Base-by-base conservation (phyloP, 2,888 invertebrate species). In the Thymelicus sylvestris region DNA sequence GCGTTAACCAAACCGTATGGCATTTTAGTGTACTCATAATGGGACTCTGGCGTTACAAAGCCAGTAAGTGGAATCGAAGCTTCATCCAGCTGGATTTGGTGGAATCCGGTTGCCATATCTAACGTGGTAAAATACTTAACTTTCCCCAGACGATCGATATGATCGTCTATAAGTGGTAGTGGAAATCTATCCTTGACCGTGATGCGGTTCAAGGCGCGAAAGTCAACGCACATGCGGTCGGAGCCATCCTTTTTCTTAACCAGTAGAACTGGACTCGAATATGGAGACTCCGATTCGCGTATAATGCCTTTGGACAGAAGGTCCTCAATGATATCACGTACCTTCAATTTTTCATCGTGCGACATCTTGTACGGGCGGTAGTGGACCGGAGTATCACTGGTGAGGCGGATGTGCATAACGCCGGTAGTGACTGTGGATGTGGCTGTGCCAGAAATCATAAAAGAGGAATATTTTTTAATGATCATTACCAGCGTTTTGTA, bases 1-100 rank as follows among this genome's bases (percentile, higher is more conserved):
- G 78, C 76, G 39, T 81, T 85, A 31, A 80, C 83, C 7, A 87
- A 68, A 7, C 88, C 80, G 78, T 44, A 82, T 83, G 10, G 81
- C 83, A 0, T 87, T 67, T 10, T 89, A 88, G 78, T 64, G 73
- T 86, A 83, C 75, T 86, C 82, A 74, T 78, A 85, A 57, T 84
- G 87, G 31, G 84, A 83, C 72, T 78, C 75, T 4, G 75, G 83
- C 7, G 81, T 83, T 7, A 86, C 83, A 75, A 87, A 88, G 0
- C 87, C 73, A 1, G 86, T 86, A 65, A 84, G 86, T 73, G 82
- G 82, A 65, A 76, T 66, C 24, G 66, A 73, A 24, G 73, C 63
- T 47, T 75, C 72, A 31, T 80, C 78, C 4, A 87, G 72, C 6
- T 72, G 72, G 12, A 86, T 82, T 73, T 87, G 85, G 48, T 84